Percentiles rank a stretch among this genome's conserved stretches.
phyloP scores from a whole-genome alignment of 2,888 invertebrate species.

The Protophormia terraenovae region DNA sequence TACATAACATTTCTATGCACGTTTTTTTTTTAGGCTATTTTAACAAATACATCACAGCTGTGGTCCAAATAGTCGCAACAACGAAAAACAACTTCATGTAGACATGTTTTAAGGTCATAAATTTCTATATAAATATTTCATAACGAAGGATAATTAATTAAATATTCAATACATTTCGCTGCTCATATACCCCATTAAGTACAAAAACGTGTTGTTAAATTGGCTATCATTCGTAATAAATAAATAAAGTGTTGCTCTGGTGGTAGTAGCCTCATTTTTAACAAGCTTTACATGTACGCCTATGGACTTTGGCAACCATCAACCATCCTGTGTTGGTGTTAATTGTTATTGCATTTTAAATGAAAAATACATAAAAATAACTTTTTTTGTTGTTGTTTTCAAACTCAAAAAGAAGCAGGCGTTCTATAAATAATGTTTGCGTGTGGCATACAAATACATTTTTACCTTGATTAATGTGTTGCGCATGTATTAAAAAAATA shows the following conservation, averaged over 20 bases:
- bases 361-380: neutral
- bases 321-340: neutral
- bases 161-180: constrained; percentile 51
- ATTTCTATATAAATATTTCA: constrained; percentile 36
- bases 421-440: constrained; percentile 1
- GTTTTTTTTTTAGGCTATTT: neutral
- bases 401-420: neutral
- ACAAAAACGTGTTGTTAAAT: constrained; percentile 35
- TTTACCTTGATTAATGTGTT: constrained; percentile 47
- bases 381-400: no score
- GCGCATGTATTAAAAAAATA: constrained; percentile 35
- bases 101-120: constrained; percentile 31
- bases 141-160: constrained; percentile 58
- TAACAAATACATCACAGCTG: neutral
- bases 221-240: constrained; percentile 12
- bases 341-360: constrained; percentile 30
- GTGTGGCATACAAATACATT: constrained; percentile 15
- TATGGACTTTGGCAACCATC: neutral
- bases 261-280: neutral
- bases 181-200: constrained; percentile 17
- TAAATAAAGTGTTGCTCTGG: neutral
- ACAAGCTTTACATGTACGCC: neutral
- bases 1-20: neutral
- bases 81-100: neutral
- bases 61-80: neutral